Evolutionary conservation across 35 echinoderm and acorn worm genomes (phyloP), one percentile per base, ranked within the genome.

Genomic region (Apostichopus californicus): DNA sequence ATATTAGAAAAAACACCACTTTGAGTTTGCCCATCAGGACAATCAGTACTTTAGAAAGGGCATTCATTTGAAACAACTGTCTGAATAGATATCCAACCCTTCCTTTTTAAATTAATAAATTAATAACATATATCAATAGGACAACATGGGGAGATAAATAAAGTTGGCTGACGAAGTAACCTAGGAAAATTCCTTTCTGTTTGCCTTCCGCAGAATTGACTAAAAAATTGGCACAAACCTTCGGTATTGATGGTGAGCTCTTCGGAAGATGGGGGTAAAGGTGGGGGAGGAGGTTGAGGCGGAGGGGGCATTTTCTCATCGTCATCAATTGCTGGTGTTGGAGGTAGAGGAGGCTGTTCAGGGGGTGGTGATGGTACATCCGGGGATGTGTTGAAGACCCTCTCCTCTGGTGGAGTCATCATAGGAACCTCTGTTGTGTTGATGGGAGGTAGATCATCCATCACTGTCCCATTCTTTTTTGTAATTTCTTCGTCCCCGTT

Each of bases 221-320:
- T 46, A 46, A 46, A 46, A 46, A 46, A 46, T 46, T 46, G 34
- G 34, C 17, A 25, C 81, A 85, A 58, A 91, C 77, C 89, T 61
- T 91, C 89, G 1, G 77, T 60, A 26, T 91, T 79, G 52, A 91
- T 59, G 14, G n/a, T 57, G 11, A 91, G 73, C 77, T 87, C 81
- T 57, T 92, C 94, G 8, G 78, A 68, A 7, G 79, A 66, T 6
- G 96, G 94, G 57, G 89, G 88, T 26, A 90, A 65, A 17, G 96
- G 92, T 24, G 91, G 93, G 24, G 91, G 91, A 24, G 93, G 87
- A 23, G 95, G 93, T 26, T 91, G 95, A 78, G 95, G 95, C 61
- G 95, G 95, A 22, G 85, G 85, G 4, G 93, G 94, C 94, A 81
- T 89, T 81, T 95, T 92, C 79, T 68, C 83, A 58, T 90, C 87